Base-by-base conservation (phyloP, 37 sponge, comb jelly and placozoan species). In the Halichondria panicea region DNA sequence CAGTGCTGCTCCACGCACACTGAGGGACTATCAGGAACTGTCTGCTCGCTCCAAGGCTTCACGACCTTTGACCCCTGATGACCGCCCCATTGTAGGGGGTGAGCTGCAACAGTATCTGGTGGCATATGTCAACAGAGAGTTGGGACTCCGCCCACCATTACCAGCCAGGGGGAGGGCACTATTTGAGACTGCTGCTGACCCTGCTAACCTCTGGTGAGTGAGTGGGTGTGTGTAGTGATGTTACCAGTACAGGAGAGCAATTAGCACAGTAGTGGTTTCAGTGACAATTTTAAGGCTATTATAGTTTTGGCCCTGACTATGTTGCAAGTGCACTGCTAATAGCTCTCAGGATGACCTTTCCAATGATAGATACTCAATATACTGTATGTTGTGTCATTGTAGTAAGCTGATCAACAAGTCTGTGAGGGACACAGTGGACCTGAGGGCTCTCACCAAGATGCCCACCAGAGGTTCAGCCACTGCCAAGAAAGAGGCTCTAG, bases 391-490 rank as follows among this genome's bases (percentile, higher is more conserved):
- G 13, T 48, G 50, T 48, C 19, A 13, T 27, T 27, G 6, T 55
- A 91, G 92, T 71, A 81, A 86, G 32, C 79, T 87, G 45, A 82
- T 92, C 57, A 92, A 92, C 66, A 75, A 75, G 54, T 75, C 89
- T 4, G 93, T 92, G 0, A 70, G 48, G 4, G 55, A 74, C 27
- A 92, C 93, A n/a, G 86, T 92, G 21, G 93, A 92, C 62, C 40
- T 88, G 66, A 45, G 93, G 32, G 93, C 93, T 3, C 82, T 90
- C 43, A 81, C 86, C 27, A 71, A 64, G 32, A 35, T 78, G 0
- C 33, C 55, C 18, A 31, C 82, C 7, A 55, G 75, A 27, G 69
- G 46, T 11, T 55, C 50, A 3, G 39, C 44, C 1, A 61, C 68
- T 4, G 79, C 75, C 31, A 41, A 60, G 31, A 50, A 60, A 4